Conservation (phyloP, 1,140 invertebrate species). For the Scaptomyza hsui region DNA sequence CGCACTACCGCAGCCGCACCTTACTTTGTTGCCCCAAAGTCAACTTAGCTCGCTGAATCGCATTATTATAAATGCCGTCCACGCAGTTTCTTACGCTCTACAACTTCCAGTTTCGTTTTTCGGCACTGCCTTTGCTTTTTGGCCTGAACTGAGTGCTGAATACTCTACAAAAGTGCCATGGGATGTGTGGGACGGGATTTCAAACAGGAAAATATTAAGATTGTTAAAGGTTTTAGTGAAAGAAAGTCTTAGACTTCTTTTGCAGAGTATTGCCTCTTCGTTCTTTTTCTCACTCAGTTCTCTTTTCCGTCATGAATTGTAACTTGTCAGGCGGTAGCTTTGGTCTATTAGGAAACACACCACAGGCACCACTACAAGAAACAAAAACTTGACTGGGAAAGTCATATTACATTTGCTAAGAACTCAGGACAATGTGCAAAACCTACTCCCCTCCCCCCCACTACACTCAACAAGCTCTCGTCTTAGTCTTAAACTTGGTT, state of each 20-base stretch:
- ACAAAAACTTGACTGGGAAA: constrained; percentile 54
- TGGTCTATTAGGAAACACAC: constrained; percentile 70
- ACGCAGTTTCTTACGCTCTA: constrained; percentile 74
- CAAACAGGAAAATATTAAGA: too few species aligned
- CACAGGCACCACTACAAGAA: constrained; percentile 9
- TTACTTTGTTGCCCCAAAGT: constrained; percentile 64
- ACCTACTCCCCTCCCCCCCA: neutral
- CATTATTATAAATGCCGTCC: constrained; percentile 81
- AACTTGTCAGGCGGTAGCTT: constrained; percentile 65
- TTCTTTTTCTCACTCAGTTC: neutral
- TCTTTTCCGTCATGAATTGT: constrained; percentile 34
- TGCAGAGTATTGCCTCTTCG: constrained; percentile 24
- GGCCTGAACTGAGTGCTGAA: neutral
- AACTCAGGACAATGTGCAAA: constrained; percentile 34
- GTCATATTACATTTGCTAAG: constrained; percentile 70
- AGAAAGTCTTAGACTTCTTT: too few species aligned
- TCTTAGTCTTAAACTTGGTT: neutral
- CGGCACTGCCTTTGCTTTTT: constrained; percentile 26
- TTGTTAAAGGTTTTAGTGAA: too few species aligned
- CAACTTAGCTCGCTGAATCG: constrained; percentile 48
- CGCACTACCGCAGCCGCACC: constrained; percentile 72
- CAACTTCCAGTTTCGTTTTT: constrained; percentile 66
- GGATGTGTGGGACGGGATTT: too few species aligned
- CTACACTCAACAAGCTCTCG: neutral
- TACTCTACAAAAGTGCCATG: too few species aligned